phyloP scores from a whole-genome alignment of 2,888 invertebrate genomes.

The Netelia virgata region DNA sequence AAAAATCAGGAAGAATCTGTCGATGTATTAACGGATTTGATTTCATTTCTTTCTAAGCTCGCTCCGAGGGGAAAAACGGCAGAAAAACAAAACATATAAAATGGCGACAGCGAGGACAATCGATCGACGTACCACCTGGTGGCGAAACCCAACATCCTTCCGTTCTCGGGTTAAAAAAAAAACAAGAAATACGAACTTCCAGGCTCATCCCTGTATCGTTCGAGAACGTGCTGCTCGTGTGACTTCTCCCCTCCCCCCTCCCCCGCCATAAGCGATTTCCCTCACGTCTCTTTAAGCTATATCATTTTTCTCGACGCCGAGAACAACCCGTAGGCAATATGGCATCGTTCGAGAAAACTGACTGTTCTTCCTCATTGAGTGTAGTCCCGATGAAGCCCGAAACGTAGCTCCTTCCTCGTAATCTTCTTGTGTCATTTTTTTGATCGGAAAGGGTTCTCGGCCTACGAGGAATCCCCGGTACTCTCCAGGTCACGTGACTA shows the following conservation, averaged over 20 bases:
- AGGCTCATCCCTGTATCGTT: conserved; percentile 43
- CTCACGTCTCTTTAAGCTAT: conserved; percentile 80
- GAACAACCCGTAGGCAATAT: conserved; percentile 24
- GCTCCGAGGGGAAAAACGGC: not conserved
- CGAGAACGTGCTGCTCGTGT: conserved; percentile 54
- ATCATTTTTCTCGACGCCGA: conserved; percentile 76
- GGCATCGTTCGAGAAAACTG: conserved; percentile 22
- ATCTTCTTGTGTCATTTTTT: not conserved
- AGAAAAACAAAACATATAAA: conserved; percentile 6
- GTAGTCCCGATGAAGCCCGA: not conserved
- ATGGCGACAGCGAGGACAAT: conserved; percentile 3
- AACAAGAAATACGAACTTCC: conserved; percentile 35
- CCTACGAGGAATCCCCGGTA: too few species aligned
- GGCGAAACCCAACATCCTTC: not conserved
- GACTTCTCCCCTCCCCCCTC: conserved; percentile 10
- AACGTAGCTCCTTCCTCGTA: not conserved
- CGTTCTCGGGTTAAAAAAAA: conserved; percentile 8
- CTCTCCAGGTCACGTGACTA: too few species aligned
- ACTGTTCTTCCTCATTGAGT: conserved; percentile 8
- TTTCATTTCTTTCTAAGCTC: too few species aligned
- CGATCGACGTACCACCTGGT: conserved; percentile 11
- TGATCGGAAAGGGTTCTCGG: too few species aligned
- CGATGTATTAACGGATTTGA: too few species aligned
- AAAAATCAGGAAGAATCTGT: not conserved
- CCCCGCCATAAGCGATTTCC: conserved; percentile 73